Base-by-base conservation (phyloP, 2,797 vertebrate species). In the Lophius americanus region DNA sequence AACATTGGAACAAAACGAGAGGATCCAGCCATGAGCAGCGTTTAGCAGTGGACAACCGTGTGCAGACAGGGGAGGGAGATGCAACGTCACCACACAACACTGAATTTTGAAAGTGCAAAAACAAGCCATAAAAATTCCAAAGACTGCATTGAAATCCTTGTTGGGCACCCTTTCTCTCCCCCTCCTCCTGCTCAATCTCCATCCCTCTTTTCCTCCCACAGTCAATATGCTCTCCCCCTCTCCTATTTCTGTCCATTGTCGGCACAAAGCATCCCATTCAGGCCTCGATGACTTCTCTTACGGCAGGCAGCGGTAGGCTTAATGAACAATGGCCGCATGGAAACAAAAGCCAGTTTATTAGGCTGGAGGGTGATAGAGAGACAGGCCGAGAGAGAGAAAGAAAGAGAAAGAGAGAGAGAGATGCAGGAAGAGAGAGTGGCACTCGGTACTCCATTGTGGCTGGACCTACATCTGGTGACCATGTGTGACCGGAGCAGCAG, bases 281-380 rank as follows among this genome's bases (percentile, higher is more conserved):
- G 84, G 74, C 77, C 58, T 81, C 50, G 76, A 89, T 93, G 91
- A 92, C 91, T 94, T 92, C 92, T 92, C 91, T 89, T 88, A 92
- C 75, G 82, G 89, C 91, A 85, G 89, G 89, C 92, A 92, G 91
- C 81, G 88, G 77, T 89, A 82, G 85, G 83, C 88, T 90, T 89
- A 89, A 81, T 85, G 86, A 93, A 97, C 95, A 96, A 97, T 96
- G 92, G 91, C 79, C 55, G 55, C 61, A 73, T 63, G 85, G 90
- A 96, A 94, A 98, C 95, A 97, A 97, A 96, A 93, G 94, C 48
- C 92, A 95, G 94, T 96, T 96, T 96, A 97, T 96, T 94, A 95
- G 89, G 83, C 93, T 91, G 87, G 90, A 79, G 79, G 80, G 77
- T 77, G 76, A 76, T 66, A 48, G 73, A 48, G 73, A 74, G 68